A percentile compares a stretch with the other conserved stretches of the same genome.
Evolutionary conservation across 2,888 invertebrate genomes (phyloP).

Genomic region (Tridacna gigas): DNA sequence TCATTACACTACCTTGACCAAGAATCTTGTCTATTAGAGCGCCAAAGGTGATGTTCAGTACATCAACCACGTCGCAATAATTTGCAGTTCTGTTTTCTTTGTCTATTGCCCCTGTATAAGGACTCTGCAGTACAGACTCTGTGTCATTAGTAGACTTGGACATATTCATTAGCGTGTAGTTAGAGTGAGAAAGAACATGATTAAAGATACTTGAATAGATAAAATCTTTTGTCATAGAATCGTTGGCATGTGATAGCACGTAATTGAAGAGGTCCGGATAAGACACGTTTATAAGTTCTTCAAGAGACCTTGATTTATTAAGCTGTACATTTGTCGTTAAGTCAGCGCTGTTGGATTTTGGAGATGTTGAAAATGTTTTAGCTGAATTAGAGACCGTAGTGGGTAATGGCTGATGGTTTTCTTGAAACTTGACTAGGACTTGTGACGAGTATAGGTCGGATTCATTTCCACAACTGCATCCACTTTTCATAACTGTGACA

Average conservation of each 20-base stretch:
- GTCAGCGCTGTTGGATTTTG: too few species aligned
- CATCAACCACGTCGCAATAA: slow-evolving; percentile 9
- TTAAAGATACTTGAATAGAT: not conserved
- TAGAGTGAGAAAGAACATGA: not conserved
- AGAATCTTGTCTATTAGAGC: slow-evolving; percentile 12
- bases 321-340: not conserved
- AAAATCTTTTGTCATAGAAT: not conserved
- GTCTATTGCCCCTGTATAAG: not conserved
- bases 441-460: too few species aligned
- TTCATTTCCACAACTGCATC: too few species aligned
- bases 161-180: not conserved
- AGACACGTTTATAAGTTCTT: not conserved
- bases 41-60: slow-evolving; percentile 11
- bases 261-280: not conserved
- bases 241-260: not conserved
- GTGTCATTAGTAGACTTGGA: not conserved
- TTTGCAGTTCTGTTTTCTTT: not conserved
- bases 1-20: not conserved
- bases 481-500: too few species aligned
- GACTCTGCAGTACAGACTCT: not conserved
- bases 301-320: not conserved
- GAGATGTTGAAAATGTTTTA: too few species aligned
- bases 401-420: too few species aligned
- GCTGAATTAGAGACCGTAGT: too few species aligned
- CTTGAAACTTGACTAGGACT: too few species aligned